Evolutionary conservation across 2,888 invertebrate species (phyloP).

Genomic region (Brenthis hecate): DNA sequence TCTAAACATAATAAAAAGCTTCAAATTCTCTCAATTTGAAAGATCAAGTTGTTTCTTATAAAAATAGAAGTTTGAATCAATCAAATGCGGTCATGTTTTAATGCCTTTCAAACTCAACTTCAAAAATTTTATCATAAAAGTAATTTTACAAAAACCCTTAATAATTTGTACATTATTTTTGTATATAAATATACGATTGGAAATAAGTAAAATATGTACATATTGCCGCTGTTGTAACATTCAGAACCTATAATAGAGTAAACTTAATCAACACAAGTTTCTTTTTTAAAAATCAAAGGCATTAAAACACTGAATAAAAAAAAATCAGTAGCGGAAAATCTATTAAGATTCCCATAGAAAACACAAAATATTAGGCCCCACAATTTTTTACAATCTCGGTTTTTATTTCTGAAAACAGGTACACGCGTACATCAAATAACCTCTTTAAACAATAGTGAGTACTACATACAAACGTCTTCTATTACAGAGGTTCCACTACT

Average conservation of each 20-base stretch:
- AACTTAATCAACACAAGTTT: background rate
- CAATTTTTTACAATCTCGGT: constrained; percentile 54
- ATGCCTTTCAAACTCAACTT: constrained; percentile 6
- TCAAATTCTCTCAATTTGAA: constrained; percentile 9
- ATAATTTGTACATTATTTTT: constrained; percentile 29
- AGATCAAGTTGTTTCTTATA: constrained; percentile 21
- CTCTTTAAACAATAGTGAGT: constrained; percentile 60
- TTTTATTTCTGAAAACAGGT: constrained; percentile 64
- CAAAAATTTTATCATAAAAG: background rate
- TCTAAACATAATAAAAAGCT: constrained; percentile 25
- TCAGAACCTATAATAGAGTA: background rate
- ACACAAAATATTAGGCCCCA: constrained; percentile 60
- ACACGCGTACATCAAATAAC: constrained; percentile 67
- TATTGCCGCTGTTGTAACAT: background rate
- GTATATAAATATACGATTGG: constrained; percentile 14
- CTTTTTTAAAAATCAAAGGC: constrained; percentile 13
- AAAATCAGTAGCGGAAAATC: constrained; percentile 13
- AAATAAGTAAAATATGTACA: constrained; percentile 15
- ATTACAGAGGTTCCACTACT: constrained; percentile 47
- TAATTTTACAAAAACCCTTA: constrained; percentile 12
- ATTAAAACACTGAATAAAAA: constrained; percentile 18
- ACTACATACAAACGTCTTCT: constrained; percentile 42
- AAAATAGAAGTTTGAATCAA: constrained; percentile 27
- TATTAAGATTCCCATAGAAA: constrained; percentile 40
- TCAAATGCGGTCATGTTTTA: constrained; percentile 12